A percentile compares a stretch with the other conserved stretches of the same genome.
phyloP scores from a whole-genome alignment of 2,888 invertebrate genomes.

The Pristionchus arcanus region DNA sequence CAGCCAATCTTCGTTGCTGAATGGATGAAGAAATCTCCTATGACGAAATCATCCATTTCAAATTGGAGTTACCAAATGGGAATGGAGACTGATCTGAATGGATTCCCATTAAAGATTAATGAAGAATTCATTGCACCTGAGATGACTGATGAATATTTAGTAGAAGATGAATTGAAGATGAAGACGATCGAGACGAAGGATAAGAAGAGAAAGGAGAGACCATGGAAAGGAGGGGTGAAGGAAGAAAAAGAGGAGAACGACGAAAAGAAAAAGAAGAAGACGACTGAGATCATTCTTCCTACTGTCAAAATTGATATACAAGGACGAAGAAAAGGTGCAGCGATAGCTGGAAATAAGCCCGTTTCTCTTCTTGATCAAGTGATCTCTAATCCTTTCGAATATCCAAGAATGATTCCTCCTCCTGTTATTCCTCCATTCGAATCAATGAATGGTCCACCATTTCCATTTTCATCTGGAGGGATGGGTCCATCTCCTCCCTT shows the following conservation, averaged over 20 bases:
- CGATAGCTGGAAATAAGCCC: not conserved
- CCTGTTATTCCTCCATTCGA: not conserved
- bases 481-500: not conserved
- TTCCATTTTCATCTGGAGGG: not conserved
- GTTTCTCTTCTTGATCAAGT: not conserved
- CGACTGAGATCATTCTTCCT: not conserved
- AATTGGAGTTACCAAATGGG: slow-evolving; percentile 1
- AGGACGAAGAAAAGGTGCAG: not conserved
- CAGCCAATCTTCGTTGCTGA: slow-evolving; percentile 28
- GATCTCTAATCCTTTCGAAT: slow-evolving; percentile 8
- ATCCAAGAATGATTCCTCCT: not conserved
- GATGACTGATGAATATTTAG: not conserved
- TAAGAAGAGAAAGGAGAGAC: not conserved
- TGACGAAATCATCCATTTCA: not conserved
- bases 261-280: not conserved
- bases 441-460: not conserved
- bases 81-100: slow-evolving; percentile 43
- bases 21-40: slow-evolving; percentile 39
- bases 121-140: not conserved
- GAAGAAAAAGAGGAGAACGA: not conserved
- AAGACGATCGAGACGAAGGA: not conserved
- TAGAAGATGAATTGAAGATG: not conserved
- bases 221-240: not conserved
- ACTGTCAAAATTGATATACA: not conserved
- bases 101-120: slow-evolving; percentile 19